Conservation (phyloP, 2,113 vertebrate species). For the Pterophyllum scalare region DNA sequence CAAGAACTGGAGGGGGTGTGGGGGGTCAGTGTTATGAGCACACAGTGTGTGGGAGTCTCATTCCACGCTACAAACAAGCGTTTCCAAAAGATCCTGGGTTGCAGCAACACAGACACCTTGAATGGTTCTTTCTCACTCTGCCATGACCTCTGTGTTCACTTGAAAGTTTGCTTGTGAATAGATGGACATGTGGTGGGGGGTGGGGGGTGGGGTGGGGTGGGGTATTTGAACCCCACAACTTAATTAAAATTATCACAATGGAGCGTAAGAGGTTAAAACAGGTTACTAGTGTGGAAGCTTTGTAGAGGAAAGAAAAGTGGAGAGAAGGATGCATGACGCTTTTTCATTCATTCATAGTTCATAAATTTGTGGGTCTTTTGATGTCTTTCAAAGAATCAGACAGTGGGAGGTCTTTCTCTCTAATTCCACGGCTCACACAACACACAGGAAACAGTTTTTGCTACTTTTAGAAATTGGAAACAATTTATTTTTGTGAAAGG, state of each 20-base stretch:
- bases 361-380: neutral
- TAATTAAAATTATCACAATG: constrained; percentile 63
- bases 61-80: constrained; percentile 50
- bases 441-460: neutral
- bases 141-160: constrained; percentile 53
- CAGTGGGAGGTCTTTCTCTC: neutral
- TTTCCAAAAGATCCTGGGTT: constrained; percentile 31
- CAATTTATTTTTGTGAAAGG: neutral
- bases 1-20: neutral
- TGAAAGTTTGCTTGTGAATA: constrained; percentile 53
- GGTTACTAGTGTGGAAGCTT: constrained; percentile 16
- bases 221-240: constrained; percentile 30
- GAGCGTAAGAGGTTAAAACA: constrained; percentile 26
- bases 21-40: neutral
- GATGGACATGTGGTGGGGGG: constrained; percentile 23
- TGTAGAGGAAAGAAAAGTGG: neutral
- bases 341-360: neutral
- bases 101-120: constrained; percentile 49
- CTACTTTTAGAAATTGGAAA: neutral
- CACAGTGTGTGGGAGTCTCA: constrained; percentile 44
- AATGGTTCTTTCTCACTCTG: constrained; percentile 49
- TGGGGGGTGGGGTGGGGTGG: too few species aligned
- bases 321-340: neutral
- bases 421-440: neutral
- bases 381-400: neutral